phyloP scores from a whole-genome alignment of 2,113 vertebrate species.

The Falcunculus frontatus region DNA sequence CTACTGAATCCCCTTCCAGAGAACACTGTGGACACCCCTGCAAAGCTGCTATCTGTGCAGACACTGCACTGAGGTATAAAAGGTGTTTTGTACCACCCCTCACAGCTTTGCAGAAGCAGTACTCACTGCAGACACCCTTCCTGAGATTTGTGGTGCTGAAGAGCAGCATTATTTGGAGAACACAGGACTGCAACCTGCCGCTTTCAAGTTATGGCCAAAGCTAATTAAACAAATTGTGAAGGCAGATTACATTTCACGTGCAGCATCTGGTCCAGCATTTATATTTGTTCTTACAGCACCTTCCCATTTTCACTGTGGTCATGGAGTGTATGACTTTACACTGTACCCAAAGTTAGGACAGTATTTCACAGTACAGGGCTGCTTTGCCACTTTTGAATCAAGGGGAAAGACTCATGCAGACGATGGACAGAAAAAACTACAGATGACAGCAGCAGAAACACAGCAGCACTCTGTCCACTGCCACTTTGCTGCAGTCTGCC shows the following conservation, averaged over 20 bases:
- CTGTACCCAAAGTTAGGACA: accelerated
- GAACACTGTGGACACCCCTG: accelerated
- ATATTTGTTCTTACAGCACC: background rate
- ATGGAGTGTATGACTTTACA: accelerated
- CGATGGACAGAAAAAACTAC: background rate
- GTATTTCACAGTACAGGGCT: background rate
- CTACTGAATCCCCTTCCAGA: background rate
- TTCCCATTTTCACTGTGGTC: background rate
- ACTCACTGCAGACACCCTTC: accelerated
- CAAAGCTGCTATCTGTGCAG: background rate
- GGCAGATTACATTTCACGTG: background rate
- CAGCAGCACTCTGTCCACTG: too few relatives aligned
- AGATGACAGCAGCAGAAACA: background rate
- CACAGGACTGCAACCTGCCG: background rate
- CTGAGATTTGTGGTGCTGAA: too few relatives aligned
- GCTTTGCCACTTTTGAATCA: background rate
- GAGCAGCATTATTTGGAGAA: background rate
- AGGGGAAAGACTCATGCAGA: background rate
- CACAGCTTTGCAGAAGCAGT: background rate
- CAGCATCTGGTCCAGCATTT: background rate
- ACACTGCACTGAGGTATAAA: accelerated
- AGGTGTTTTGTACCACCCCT: accelerated
- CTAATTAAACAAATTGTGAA: background rate
- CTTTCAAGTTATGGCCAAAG: background rate
- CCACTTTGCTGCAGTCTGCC: background rate